Evolutionary conservation across 2,888 invertebrate genomes (phyloP).

Genomic region (Gastracanthus pulcherrimus): DNA sequence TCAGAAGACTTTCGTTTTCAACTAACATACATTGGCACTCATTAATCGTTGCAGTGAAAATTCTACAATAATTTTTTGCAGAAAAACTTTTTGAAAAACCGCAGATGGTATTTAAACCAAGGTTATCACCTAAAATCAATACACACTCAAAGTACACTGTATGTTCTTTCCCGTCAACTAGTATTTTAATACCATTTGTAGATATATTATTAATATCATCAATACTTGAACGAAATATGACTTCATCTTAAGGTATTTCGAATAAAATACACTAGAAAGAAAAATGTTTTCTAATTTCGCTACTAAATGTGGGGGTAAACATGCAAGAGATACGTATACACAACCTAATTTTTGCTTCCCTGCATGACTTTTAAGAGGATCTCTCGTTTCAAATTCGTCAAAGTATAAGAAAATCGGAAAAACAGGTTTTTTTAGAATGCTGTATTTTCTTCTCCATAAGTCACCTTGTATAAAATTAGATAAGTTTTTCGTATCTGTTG

Average conservation of each 20-base stretch:
- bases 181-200: slow-evolving; percentile 3
- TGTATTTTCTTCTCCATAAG: slow-evolving; percentile 43
- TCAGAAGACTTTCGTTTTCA: not conserved
- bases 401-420: slow-evolving; percentile 42
- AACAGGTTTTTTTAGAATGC: slow-evolving; percentile 17
- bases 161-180: not conserved
- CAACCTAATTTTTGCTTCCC: slow-evolving; percentile 35
- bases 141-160: slow-evolving; percentile 34
- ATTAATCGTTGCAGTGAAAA: slow-evolving; percentile 33
- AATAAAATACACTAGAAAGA: slow-evolving; percentile 24
- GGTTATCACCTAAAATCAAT: slow-evolving; percentile 23
- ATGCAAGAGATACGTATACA: not conserved
- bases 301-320: slow-evolving; percentile 32
- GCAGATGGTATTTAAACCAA: slow-evolving; percentile 13
- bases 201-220: slow-evolving; percentile 33
- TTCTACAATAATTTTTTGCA: slow-evolving; percentile 1
- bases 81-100: slow-evolving; percentile 23
- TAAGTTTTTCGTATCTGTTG: slow-evolving; percentile 21
- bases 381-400: slow-evolving; percentile 46
- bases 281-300: slow-evolving; percentile 39
- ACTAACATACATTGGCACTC: slow-evolving; percentile 26
- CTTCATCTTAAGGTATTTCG: slow-evolving; percentile 36
- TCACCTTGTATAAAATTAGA: slow-evolving; percentile 36
- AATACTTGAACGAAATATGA: slow-evolving; percentile 23
- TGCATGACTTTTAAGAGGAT: slow-evolving; percentile 50